A percentile compares a stretch with the other conserved stretches of the same genome.
Conservation (phyloP, 2,113 vertebrate species). For the Macaca fascicularis region T2T-MFA8v1.1 NC_088375.1:71567001-71567500, state of each 20-base stretch:
- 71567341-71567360: conserved; percentile 74
- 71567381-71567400: conserved; percentile 66
- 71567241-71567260: background rate
- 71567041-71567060: conserved; percentile 76
- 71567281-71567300: conserved; percentile 63
- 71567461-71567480: conserved; percentile 50
- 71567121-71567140: conserved; percentile 71
- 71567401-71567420: conserved; percentile 65
- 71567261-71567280: background rate
- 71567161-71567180: conserved; percentile 78
- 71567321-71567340: conserved; percentile 67
- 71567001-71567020: conserved; percentile 73
- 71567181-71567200: conserved; percentile 74
- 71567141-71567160: conserved; percentile 79
- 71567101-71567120: conserved; percentile 77
- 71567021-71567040: conserved; percentile 77
- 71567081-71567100: conserved; percentile 79
- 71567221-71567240: conserved; percentile 20
- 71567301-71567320: conserved; percentile 54
- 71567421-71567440: conserved; percentile 59
- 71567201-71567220: conserved; percentile 61
- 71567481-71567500: background rate
- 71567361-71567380: conserved; percentile 72
- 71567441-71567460: conserved; percentile 20
- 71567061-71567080: conserved; percentile 60